Base-by-base conservation (phyloP, 2,797 vertebrate species). In the Neosilurus hyrtlii region DNA sequence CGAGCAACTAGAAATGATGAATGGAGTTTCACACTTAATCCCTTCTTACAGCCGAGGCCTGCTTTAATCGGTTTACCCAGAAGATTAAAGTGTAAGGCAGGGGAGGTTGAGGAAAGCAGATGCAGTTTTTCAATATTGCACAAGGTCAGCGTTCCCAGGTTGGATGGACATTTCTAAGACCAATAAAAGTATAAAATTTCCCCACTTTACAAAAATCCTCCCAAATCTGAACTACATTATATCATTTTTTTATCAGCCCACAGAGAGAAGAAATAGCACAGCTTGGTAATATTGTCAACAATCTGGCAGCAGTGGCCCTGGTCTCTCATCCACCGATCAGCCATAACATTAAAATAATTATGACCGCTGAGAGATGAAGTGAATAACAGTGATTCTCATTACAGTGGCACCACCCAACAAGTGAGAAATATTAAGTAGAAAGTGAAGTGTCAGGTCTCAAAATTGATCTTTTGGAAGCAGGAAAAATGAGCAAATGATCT, bases 31-130 rank as follows among this genome's bases (percentile, higher is more conserved):
- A 68, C 37, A 68, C 82, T 86, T 82, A 80, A 82, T 85, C 73
- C 57, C 76, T 82, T 82, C 81, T 65, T 74, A 76, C 83, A 85
- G 63, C 73, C 70, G n/a, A 65, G 63, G 87, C 81, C 84, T 74
- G 68, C 72, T 80, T 86, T 86, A 89, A 88, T 86, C 86, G 81
- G 87, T 86, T 89, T 88, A 89, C 73, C 63, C 66, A 77, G 77
- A 78, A 87, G 88, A 89, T 88, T 87, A 87, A 83, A 85, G 79
- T 76, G 81, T 43, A 88, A 88, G 81, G 72, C 78, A 79, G 78
- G 67, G 82, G 79, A 16, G 70, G 73, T 72, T 76, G 85, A 84
- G 85, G 73, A 52, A 84, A 86, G 77, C 70, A 83, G 80, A 84
- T 73, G 83, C 59, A 82, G 67, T 81, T 56, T 3, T 83, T 51